Conservation (phyloP, 2,888 invertebrate species). For the Synergus umbraculus region DNA sequence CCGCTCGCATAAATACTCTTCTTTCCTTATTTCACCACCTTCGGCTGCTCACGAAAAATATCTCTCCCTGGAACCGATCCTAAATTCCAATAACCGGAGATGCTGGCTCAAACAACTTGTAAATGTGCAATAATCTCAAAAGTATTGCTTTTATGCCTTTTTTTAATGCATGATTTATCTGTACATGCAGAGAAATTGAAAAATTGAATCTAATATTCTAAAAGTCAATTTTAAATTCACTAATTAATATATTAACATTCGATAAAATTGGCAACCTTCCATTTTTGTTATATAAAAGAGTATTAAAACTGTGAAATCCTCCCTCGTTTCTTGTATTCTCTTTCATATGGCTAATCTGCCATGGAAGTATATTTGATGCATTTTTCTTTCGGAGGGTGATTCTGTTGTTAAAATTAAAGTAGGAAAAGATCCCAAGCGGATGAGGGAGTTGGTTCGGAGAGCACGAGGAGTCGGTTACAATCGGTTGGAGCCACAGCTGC, state of each 20-base stretch:
- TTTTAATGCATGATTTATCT: neutral
- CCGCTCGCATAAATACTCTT: conserved; percentile 38
- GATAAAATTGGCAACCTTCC: neutral
- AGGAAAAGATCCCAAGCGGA: conserved; percentile 25
- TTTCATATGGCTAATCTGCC: conserved; percentile 3
- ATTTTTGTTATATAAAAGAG: neutral
- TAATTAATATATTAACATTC: too few species aligned
- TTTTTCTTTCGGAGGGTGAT: conserved; percentile 49
- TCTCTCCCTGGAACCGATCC: conserved; percentile 22
- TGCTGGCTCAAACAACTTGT: conserved; percentile 34
- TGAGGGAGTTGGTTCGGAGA: neutral
- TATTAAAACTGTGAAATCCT: neutral
- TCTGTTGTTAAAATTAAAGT: conserved; percentile 45
- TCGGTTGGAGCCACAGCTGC: conserved; percentile 61
- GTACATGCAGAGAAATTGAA: too few species aligned
- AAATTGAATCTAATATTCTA: too few species aligned
- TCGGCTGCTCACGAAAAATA: conserved; percentile 11
- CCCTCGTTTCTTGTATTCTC: neutral
- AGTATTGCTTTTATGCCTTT: neutral
- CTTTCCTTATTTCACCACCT: conserved; percentile 40
- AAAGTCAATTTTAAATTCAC: too few species aligned
- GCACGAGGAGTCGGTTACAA: conserved; percentile 48
- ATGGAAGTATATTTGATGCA: conserved; percentile 53
- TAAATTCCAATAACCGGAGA: conserved; percentile 20
- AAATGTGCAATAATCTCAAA: conserved; percentile 20